phyloP scores from a whole-genome alignment of 2,113 vertebrate species.

The Microcebus murinus region DNA sequence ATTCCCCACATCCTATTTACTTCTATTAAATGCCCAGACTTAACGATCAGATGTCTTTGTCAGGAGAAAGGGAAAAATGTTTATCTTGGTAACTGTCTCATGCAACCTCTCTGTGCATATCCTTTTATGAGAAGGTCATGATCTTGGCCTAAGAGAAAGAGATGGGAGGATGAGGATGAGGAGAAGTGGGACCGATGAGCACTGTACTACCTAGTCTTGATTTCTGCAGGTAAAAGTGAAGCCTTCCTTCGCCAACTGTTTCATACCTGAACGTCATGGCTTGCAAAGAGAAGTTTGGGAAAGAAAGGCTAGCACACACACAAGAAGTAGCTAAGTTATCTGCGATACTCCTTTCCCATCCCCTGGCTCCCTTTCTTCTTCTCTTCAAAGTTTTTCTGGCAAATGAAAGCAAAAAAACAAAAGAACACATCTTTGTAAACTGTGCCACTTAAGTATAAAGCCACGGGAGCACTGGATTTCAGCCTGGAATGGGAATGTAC shows the following conservation, averaged over 20 bases:
- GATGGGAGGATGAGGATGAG: background rate
- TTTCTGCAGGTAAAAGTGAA: background rate
- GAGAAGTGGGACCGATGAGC: background rate
- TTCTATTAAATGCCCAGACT: background rate
- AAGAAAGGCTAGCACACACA: background rate
- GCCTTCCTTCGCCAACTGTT: background rate
- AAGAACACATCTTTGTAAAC: slow-evolving; percentile 36
- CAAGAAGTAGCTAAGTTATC: background rate
- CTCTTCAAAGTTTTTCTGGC: slow-evolving; percentile 21
- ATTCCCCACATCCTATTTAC: background rate
- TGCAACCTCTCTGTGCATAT: background rate
- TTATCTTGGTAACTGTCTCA: background rate
- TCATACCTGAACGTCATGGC: background rate
- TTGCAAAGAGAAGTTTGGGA: slow-evolving; percentile 9
- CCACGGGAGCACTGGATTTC: slow-evolving; percentile 34
- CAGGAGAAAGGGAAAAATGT: background rate
- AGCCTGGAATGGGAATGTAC: slow-evolving; percentile 55
- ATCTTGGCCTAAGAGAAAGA: slow-evolving; percentile 11
- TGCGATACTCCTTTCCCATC: background rate
- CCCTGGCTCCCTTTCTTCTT: background rate
- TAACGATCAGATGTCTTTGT: background rate
- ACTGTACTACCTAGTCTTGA: background rate
- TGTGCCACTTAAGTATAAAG: slow-evolving; percentile 39
- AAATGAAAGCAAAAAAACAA: background rate
- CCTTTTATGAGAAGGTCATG: background rate